These are phyloP conservation scores for Augochlora pura DNA, from an alignment of 1,140 invertebrate genomes.

Conservation along the genomic window DNA sequence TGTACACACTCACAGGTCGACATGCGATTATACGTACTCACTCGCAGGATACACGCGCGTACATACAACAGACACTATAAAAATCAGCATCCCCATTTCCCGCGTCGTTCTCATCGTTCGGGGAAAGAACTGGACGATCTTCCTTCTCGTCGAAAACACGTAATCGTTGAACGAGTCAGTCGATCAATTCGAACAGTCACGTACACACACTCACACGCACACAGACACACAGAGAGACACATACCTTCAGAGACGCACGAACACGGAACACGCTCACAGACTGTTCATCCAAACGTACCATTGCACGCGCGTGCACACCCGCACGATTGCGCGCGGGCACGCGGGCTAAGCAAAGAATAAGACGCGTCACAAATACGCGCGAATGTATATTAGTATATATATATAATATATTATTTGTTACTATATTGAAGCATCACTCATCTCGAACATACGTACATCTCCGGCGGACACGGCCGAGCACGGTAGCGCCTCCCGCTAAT, in stretches of 20 bases:
- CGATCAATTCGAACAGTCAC: not conserved
- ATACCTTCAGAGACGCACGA: not conserved
- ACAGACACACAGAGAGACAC: no score
- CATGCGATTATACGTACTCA: no score
- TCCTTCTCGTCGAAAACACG: conserved; percentile 53
- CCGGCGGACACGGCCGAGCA: not conserved
- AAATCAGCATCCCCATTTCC: not conserved
- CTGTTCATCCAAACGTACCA: not conserved
- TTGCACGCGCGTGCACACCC: not conserved
- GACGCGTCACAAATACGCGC: conserved; percentile 17
- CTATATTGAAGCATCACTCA: conserved; percentile 23
- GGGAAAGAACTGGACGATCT: conserved; percentile 33
- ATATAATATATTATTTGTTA: conserved; percentile 32
- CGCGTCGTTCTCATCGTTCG: conserved; percentile 61
- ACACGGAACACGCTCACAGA: not conserved
- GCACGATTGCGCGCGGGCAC: conserved; percentile 6
- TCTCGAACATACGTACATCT: conserved; percentile 8
- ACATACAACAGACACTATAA: no score
- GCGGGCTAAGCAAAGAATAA: not conserved
- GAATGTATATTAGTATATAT: conserved; percentile 13
- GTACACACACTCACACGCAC: conserved; percentile 10
- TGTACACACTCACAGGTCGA: conserved; percentile 9
- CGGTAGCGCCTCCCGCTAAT: not conserved
- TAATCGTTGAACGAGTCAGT: conserved; percentile 34
- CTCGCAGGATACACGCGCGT: not conserved